Base-by-base conservation (phyloP, 92 coral and sea anemone species). In the Epizoanthus scotinus region DNA sequence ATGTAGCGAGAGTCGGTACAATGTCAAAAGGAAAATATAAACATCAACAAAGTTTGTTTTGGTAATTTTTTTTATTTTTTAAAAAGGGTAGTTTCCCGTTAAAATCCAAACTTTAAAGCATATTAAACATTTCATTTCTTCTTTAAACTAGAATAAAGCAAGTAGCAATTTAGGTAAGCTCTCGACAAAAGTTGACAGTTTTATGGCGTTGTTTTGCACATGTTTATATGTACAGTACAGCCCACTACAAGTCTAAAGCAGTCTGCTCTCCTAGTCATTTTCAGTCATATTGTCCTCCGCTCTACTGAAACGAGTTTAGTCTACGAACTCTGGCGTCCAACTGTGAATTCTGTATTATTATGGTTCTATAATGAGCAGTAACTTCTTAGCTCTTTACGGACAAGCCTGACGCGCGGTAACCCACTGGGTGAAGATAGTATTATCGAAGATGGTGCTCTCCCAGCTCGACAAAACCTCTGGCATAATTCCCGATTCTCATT, bases 241-340 rank as follows among this genome's bases (percentile, higher is more conserved):
- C 40, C 40, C 5, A 0, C 6, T 34, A 34, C 40, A 34, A 34
- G 6, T 3, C 40, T 47, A 47, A 47, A 15, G 15, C 52, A 13
- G 52, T 15, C 52, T 3, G 15, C 52, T 47, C 52, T 10, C 52
- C 52, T 10, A 44, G 50, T 44, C 63, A 57, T 18, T 7, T 18
- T 57, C 18, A 18, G 63, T 22, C 52, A 67, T 67, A 70, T 31
- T 44, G 25, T 24, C 14, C 29, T 60, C 9, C 40, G 38, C 0
- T 18, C 5, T 26, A 34, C 55, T 42, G 49, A 26, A 60, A 67
- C 54, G 59, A 66, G 67, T 38, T 74, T 75, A 59, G 81, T 75
- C 67, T 59, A 75, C 9, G 18, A 47, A 10, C 36, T 9, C 54
- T 40, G 68, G 27, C n/a, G 42, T 60, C 81, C 13, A 4, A 55